A percentile compares a stretch with the other conserved stretches of the same genome.
Conservation (phyloP, 2,113 vertebrate genomes). For the Epinephelus cyanopodus region DNA sequence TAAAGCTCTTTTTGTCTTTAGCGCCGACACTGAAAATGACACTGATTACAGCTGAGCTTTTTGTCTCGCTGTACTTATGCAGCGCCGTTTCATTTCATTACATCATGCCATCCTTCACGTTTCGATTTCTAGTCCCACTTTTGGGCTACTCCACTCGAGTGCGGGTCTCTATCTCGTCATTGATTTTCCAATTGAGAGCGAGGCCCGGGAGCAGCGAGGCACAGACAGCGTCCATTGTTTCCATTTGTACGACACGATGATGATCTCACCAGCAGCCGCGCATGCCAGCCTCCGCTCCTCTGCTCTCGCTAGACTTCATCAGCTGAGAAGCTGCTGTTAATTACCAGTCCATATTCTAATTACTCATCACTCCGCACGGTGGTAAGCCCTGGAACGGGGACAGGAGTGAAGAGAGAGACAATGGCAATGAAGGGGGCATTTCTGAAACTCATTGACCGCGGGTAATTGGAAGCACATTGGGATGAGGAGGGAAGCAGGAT, state of each 20-base stretch:
- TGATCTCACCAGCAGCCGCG: constrained; percentile 70
- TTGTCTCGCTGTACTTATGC: constrained; percentile 54
- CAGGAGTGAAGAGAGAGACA: constrained; percentile 55
- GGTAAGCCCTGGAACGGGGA: constrained; percentile 59
- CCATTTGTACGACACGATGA: constrained; percentile 53
- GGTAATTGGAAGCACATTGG: constrained; percentile 71
- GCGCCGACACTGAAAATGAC: constrained; percentile 54
- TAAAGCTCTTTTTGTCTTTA: constrained; percentile 8
- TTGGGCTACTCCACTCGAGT: constrained; percentile 60
- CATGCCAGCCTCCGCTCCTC: constrained; percentile 56
- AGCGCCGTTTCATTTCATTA: constrained; percentile 67
- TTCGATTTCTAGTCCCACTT: constrained; percentile 65
- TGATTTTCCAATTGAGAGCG: constrained; percentile 74
- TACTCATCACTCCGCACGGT: constrained; percentile 70
- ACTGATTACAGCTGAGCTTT: constrained; percentile 60
- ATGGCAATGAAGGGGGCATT: constrained; percentile 44
- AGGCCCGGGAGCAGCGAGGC: constrained; percentile 44
- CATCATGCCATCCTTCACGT: constrained; percentile 67
- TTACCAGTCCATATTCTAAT: constrained; percentile 79
- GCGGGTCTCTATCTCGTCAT: constrained; percentile 66
- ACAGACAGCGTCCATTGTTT: constrained; percentile 74
- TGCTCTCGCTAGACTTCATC: constrained; percentile 64
- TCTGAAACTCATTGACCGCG: constrained; percentile 44
- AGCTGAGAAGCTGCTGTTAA: constrained; percentile 79
- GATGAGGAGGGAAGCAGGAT: constrained; percentile 70